Conservation (phyloP, 2,797 vertebrate genomes). For the Sebastes variabilis region DNA sequence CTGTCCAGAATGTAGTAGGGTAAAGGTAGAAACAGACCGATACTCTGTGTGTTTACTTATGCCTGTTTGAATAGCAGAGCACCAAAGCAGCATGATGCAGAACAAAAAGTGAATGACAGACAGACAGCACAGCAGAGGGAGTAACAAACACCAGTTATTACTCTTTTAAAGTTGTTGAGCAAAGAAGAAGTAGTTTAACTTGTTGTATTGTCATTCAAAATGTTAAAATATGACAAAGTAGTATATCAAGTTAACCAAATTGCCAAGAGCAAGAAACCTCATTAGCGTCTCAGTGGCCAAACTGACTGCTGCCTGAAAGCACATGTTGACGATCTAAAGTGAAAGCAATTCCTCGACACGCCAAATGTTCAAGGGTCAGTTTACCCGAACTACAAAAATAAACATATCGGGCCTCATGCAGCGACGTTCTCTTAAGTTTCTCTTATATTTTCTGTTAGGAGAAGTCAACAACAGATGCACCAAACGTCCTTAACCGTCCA, state of each 20-base stretch:
- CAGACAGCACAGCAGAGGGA: not conserved
- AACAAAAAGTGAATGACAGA: not conserved
- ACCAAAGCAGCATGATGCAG: not conserved
- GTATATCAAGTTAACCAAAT: not conserved
- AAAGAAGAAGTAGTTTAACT: not conserved
- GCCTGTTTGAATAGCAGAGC: not conserved
- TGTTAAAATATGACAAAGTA: not conserved
- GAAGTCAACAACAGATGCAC: too few species aligned
- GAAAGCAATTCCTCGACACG: not conserved
- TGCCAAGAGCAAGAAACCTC: not conserved
- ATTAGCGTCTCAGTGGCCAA: not conserved
- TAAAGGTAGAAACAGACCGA: conserved; percentile 31
- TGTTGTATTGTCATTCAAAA: not conserved
- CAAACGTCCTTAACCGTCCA: too few species aligned
- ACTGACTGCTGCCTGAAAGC: not conserved
- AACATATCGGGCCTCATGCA: too few species aligned
- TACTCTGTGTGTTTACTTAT: not conserved
- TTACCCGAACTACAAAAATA: too few species aligned
- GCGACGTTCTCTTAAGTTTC: too few species aligned
- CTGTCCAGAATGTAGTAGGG: not conserved
- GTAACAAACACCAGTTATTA: not conserved
- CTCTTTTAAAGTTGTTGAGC: not conserved
- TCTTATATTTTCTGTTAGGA: too few species aligned
- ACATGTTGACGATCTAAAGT: not conserved
- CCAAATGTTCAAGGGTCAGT: not conserved